Base-by-base conservation (phyloP, 2,797 vertebrate genomes). In the Chelon auratus region DNA sequence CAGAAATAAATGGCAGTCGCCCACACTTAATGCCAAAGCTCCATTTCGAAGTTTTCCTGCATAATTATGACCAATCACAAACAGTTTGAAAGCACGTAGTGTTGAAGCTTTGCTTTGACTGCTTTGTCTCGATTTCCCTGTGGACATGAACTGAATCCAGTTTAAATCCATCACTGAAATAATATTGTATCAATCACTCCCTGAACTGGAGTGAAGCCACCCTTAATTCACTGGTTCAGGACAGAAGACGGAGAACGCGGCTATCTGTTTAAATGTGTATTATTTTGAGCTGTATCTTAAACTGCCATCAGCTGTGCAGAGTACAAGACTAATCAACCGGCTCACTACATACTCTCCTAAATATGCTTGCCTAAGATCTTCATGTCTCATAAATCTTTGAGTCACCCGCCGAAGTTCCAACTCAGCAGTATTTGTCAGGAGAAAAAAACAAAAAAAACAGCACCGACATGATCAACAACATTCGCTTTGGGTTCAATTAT, bases 391-490 rank as follows among this genome's bases (percentile, higher is more conserved):
- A 77, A 86, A 82, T 83, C 75, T 77, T 33, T 40, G 42, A 40
- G 75, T 73, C 26, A 18, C 53, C 39, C 13, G 39, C 48, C 22
- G 78, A 78, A 86, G 76, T 36, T 72, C 74, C 47, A 71, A 80
- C 75, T 85, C 86, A 83, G 85, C 88, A 85, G 42, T 68, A 52
- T 87, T 75, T 85, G 77, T 71, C 36, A 55, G 62, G 50, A 61
- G 30, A 33, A 33, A 33, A 33, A 33, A 33, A 33, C 7, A 79
- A 80, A 78, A 67, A 64, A 78, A 67, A 64, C 83, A 83, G 64
- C 18, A 15, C 40, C 58, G 70, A 83, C 71, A 88, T 80, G 82
- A 89, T 89, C 68, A 86, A 78, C 82, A 89, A 80, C 76, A 80
- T 73, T 81, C 80, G 30, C 26, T 54, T 81, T 72, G 77, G 62